These are phyloP conservation scores for Macquaria ambigua DNA, from an alignment of 2,113 vertebrate species.

Conservation along the genomic window DNA sequence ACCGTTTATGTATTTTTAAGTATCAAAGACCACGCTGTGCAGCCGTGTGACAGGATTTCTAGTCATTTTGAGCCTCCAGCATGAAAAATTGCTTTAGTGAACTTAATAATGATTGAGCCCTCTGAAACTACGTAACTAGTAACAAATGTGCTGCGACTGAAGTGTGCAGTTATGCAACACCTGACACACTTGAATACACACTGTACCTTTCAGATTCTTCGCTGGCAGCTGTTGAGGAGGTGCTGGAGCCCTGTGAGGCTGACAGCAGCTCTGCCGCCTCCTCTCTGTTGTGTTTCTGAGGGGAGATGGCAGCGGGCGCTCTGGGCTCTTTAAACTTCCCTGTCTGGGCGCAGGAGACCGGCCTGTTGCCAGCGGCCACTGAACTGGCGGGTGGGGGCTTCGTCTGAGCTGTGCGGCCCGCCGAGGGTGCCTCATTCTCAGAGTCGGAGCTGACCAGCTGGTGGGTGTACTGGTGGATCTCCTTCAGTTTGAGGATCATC, in stretches of 20 bases:
- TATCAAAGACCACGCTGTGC: neutral
- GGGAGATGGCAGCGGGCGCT: slow-evolving; percentile 36
- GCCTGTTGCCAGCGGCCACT: slow-evolving; percentile 4
- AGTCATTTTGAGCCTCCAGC: neutral
- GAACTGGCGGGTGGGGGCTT: neutral
- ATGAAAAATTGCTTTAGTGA: neutral
- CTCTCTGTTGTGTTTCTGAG: slow-evolving; percentile 24
- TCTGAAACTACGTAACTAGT: neutral
- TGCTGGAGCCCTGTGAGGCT: slow-evolving; percentile 86
- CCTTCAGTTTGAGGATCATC: slow-evolving; percentile 97
- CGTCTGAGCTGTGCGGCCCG: neutral
- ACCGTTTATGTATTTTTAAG: neutral
- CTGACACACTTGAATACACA: neutral
- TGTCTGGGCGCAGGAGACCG: slow-evolving; percentile 8
- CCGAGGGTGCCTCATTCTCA: slow-evolving; percentile 77
- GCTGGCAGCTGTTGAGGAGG: slow-evolving; percentile 83
- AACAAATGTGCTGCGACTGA: neutral
- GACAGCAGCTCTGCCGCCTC: slow-evolving; percentile 66
- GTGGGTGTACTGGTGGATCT: slow-evolving; percentile 98
- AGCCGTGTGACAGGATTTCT: neutral
- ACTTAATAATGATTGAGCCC: neutral
- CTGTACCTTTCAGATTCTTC: slow-evolving; percentile 86
- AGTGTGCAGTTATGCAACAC: neutral
- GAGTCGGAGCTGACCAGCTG: slow-evolving; percentile 87
- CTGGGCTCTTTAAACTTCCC: slow-evolving; percentile 75